These are phyloP conservation scores for Trissolcus basalis DNA, from an alignment of 1,140 invertebrate species.

Conservation along the genomic window DNA sequence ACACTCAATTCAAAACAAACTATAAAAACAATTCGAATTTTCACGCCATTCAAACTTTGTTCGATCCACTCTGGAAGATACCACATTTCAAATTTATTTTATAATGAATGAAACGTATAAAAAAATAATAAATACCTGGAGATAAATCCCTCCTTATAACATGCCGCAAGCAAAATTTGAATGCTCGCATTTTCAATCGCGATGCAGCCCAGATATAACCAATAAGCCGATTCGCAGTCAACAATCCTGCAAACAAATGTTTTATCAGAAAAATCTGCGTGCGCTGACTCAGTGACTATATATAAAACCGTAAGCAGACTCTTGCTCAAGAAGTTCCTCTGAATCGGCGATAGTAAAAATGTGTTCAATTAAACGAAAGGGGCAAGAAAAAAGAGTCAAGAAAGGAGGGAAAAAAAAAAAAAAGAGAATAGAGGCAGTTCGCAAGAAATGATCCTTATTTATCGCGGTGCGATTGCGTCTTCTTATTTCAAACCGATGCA, in stretches of 20 bases:
- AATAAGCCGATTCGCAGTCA: neutral
- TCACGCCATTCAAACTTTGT: too few relatives aligned
- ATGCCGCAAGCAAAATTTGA: too few relatives aligned
- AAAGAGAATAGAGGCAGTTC: conserved; percentile 3
- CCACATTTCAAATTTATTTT: too few relatives aligned
- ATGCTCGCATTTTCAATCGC: too few relatives aligned
- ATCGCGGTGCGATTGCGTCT: conserved; percentile 44
- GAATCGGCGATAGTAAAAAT: conserved; percentile 22
- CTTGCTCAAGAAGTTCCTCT: conserved; percentile 16
- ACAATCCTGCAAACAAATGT: neutral
- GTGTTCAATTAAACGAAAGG: conserved; percentile 8
- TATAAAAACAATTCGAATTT: too few relatives aligned
- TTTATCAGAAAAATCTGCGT: conserved; percentile 3
- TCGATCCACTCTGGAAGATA: too few relatives aligned
- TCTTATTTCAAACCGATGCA: conserved; percentile 46
- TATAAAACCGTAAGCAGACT: conserved; percentile 2
- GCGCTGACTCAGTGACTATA: neutral
- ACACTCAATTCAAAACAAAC: too few relatives aligned
- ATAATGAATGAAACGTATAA: too few relatives aligned
- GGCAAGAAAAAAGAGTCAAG: neutral
- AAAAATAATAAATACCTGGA: too few relatives aligned
- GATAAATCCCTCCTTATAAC: too few relatives aligned
- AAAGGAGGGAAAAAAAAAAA: neutral
- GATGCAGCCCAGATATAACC: neutral
- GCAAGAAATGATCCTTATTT: conserved; percentile 54